phyloP scores from a whole-genome alignment of 1,140 invertebrate genomes.

The Sarcophaga peregrina region DNA sequence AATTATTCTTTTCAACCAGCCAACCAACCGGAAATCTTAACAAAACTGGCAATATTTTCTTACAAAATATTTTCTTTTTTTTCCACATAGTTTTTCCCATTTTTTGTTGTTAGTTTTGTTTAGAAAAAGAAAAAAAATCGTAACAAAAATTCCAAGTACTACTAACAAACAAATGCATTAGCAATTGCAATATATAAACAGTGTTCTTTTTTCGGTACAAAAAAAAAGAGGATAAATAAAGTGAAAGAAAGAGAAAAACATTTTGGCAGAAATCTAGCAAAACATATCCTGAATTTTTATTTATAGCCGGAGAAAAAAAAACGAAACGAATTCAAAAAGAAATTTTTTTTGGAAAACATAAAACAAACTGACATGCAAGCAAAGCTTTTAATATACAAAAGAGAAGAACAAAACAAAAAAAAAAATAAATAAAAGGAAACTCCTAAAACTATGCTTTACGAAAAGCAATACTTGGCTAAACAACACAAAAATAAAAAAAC shows the following conservation, averaged over 20 bases:
- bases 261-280: neutral
- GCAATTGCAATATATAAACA: conserved; percentile 6
- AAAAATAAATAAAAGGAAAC: neutral
- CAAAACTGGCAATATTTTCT: neutral
- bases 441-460: neutral
- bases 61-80: neutral
- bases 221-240: neutral
- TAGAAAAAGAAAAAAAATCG: neutral
- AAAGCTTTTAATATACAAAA: conserved; percentile 9
- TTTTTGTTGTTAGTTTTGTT: neutral
- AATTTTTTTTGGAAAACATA: neutral
- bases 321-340: neutral
- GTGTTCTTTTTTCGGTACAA: too few species aligned
- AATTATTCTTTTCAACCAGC: conserved; percentile 3
- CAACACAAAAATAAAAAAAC: neutral
- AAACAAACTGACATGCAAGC: conserved; percentile 12
- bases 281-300: conserved; percentile 18
- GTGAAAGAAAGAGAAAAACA: neutral
- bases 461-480: neutral
- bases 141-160: neutral
- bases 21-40: conserved; percentile 23
- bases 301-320: conserved; percentile 5
- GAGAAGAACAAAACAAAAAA: too few species aligned
- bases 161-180: conserved; percentile 16
- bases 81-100: neutral